Percentiles rank a stretch among this genome's conserved stretches.
phyloP scores from a whole-genome alignment of 2,113 vertebrate species.

The Catagonus wagneri region DNA sequence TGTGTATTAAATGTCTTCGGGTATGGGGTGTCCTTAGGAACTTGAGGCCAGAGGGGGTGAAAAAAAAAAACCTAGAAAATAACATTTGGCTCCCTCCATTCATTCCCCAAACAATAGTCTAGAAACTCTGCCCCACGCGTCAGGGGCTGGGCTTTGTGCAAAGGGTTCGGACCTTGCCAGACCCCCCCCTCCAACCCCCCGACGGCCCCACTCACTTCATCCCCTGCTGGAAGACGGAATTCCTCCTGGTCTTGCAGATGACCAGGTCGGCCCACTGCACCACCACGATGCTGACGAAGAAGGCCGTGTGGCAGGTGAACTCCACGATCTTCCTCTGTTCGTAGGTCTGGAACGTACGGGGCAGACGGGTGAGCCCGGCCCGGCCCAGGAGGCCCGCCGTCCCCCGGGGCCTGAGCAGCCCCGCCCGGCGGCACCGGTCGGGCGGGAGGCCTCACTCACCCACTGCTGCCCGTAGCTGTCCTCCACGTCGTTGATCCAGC shows the following conservation, averaged over 20 bases:
- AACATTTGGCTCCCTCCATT: neutral
- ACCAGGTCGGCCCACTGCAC: conserved; percentile 94
- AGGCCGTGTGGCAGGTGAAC: conserved; percentile 94
- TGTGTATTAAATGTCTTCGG: rapidly evolving
- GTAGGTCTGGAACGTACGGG: conserved; percentile 87
- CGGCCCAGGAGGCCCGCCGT: rapidly evolving
- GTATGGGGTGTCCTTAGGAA: too few relatives aligned
- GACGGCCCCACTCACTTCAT: conserved; percentile 90
- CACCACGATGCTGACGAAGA: conserved; percentile 94
- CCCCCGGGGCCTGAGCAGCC: neutral
- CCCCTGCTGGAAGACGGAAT: conserved; percentile 94
- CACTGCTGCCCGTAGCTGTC: conserved; percentile 93
- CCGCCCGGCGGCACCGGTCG: rapidly evolving
- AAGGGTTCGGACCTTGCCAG: neutral
- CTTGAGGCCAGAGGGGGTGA: neutral
- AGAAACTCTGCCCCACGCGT: neutral
- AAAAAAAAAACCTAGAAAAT: neutral
- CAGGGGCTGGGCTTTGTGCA: neutral
- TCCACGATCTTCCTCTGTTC: conserved; percentile 95
- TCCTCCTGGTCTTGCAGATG: conserved; percentile 94
- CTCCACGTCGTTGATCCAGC: conserved; percentile 90
- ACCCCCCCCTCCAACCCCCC: too few relatives aligned
- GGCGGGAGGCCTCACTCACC: conserved; percentile 82
- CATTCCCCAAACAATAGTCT: neutral
- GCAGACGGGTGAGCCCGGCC: neutral